Base-by-base conservation (phyloP, 2,888 invertebrate species). In the Drepana falcataria region DNA sequence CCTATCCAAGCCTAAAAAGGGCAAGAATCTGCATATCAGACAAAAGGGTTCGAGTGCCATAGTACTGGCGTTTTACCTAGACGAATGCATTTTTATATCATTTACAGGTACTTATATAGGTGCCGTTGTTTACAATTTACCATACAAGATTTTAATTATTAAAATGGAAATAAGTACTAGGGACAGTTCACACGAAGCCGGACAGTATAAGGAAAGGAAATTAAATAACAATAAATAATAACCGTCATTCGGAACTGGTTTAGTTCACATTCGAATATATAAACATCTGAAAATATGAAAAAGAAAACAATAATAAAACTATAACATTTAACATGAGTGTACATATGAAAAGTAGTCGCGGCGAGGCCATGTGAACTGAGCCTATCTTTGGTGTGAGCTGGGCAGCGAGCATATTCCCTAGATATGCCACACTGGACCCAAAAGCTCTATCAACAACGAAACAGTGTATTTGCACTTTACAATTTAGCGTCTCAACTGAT, bases 351-450 rank as follows among this genome's bases (percentile, higher is more conserved):
- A 51, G 40, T 33, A 6, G 48, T 34, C 33, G 56, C 55, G 51
- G 59, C 57, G 62, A 66, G 57, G 59, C 61, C 63, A 64, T 65
- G 75, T 71, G 75, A 73, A 74, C 70, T 64, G 76, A 59, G 63
- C 66, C 69, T 61, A 68, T 79, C 75, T 77, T 79, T 77, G 77
- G 77, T 73, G 77, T 66, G 61, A 69, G 70, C 62, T 3, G 44
- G 44, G 9, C 44, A 9, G 44, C 44, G 44, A 52, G 47, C 47
- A 47, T 35, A 52, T n/a, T 7, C 47, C 7, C 48, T 48, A 48
- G 48, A 48, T 37, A 53, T 35, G 44, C 44, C 6, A 41, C 7
- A 41, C 41, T 41, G 41, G 9, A 7, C 41, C 41, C 41, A 41
- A 41, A 41, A 41, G 41, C 9, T 41, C 41, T 3, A 5, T 37